phyloP scores from a whole-genome alignment of 2,797 vertebrate genomes.

The Gymnothorax javanicus region DNA sequence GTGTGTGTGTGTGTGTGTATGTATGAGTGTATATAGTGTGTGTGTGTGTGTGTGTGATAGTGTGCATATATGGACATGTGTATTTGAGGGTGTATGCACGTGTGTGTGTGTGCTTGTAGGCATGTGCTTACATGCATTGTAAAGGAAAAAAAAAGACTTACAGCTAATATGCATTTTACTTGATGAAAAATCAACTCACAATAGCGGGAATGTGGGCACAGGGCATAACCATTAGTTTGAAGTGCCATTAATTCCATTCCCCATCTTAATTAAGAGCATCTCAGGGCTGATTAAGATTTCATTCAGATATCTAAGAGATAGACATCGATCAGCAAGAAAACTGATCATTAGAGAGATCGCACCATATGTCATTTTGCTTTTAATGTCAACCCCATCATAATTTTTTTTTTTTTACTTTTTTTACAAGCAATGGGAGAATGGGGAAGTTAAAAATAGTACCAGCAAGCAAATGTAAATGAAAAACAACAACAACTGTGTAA shows the following conservation, averaged over 20 bases:
- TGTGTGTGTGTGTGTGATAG: background rate
- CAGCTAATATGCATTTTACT: slow-evolving; percentile 37
- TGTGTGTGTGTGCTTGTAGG: background rate
- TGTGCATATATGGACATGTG: too few species aligned
- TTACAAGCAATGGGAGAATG: slow-evolving; percentile 42
- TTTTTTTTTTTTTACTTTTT: background rate
- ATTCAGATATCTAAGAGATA: slow-evolving; percentile 73
- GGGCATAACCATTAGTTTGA: slow-evolving; percentile 72
- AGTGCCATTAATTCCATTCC: slow-evolving; percentile 73
- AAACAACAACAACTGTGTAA: slow-evolving; percentile 54
- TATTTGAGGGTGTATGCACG: too few species aligned
- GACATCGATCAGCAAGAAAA: slow-evolving; percentile 53
- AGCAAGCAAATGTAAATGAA: slow-evolving; percentile 64
- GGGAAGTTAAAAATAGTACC: slow-evolving; percentile 57
- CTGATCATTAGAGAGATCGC: slow-evolving; percentile 51
- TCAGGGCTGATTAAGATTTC: slow-evolving; percentile 61
- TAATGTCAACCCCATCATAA: slow-evolving; percentile 47
- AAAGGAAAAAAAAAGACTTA: background rate
- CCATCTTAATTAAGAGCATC: slow-evolving; percentile 70
- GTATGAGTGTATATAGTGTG: background rate
- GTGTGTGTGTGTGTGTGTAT: background rate
- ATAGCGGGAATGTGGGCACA: slow-evolving; percentile 59
- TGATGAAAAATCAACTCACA: slow-evolving; percentile 54
- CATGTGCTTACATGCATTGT: background rate
- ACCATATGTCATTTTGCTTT: slow-evolving; percentile 52